Base-by-base conservation (phyloP, 1,140 invertebrate genomes). In the Hirudo medicinalis region DNA sequence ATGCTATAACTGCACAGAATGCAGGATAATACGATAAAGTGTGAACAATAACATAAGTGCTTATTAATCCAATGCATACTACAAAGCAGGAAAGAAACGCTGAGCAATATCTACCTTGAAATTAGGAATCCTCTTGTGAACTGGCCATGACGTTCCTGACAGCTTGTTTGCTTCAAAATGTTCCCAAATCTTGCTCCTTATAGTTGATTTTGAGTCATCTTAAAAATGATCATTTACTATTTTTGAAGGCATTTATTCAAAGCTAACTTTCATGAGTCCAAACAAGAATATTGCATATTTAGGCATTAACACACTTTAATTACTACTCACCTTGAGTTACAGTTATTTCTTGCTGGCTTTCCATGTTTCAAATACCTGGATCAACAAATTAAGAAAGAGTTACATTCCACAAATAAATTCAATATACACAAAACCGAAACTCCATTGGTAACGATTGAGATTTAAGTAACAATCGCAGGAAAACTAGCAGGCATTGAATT, bases 121-220 rank as follows among this genome's bases (percentile, higher is more conserved):
- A 29, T 70, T 70, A 19, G 69, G 69, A 29, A 70, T 70, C 22
- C 69, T 36, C 53, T 53, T 53, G 49, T 70, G 49, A 22, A 49
- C 36, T 49, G 69, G 69, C 32, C 40, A 49, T n/a, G 69, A 22
- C 13, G 27, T 49, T 53, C 25, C 32, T 13, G 69, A 36, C 43
- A 70, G 54, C 6, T 53, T n/a, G 22, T 70, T 54, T 22, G 20
- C 49, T 15, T 20, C 53, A 22, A 70, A 29, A 54, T 70, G 29
- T 53, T 70, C 69, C 69, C 69, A 70, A 49, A 70, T 15, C 19
- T 53, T 36, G 11, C 32, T 54, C 53, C 69, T 40, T 43, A 70
- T 70, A 15, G 32, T 53, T 49, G 69, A 49, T n/a, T 70, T 70
- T 0, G 69, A 53, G 49, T 70, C 69, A n/a, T 54, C 67, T 68